Evolutionary conservation across 2,888 invertebrate species (phyloP), one percentile per base, ranked within the genome.

Genomic region (Glaucopsyche alexis): DNA sequence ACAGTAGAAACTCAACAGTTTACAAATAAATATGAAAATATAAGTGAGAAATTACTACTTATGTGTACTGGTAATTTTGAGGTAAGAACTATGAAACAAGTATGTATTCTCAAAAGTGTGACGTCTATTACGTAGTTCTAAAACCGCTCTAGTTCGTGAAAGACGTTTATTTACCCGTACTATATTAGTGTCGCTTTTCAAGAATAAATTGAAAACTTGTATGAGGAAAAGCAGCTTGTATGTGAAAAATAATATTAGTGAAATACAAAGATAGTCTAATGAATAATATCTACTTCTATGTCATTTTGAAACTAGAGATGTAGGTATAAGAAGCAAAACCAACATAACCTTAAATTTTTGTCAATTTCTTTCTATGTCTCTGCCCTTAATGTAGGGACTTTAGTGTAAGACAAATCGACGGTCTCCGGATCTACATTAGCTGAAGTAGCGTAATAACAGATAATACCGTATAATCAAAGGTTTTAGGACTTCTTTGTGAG

Each of bases 91-190:
- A 0, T 7, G 14, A 13, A 64, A 14, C 13, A 6, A 64, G 14
- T 64, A 64, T 65, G 14, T 64, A 64, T 65, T 65, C 14, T 14
- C 9, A n/a, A 65, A 40, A 65, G 40, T 65, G 64, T 64, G 64
- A 40, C 65, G 14, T 14, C 14, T 65, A 38, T 65, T 40, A n/a
- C n/a, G 40, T 40, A 9, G 7, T 14, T 65, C 14, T 65, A 38
- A 65, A 65, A 4, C 64, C 40, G 6, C 55, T 55, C 29, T 40
- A 14, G 14, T 38, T 7, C 7, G n/a, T 65, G 64, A 38, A 65
- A n/a, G 14, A n/a, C 65, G 14, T 29, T 38, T 64, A 64, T 64
- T 38, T 38, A 64, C 38, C 14, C 65, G 5, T 8, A n/a, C 40
- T 14, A 40, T n/a, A 40, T 29, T 38, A 55, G 55, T 47, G 47